Conservation (phyloP, 2,113 vertebrate genomes). For the Guaruba guarouba region DNA sequence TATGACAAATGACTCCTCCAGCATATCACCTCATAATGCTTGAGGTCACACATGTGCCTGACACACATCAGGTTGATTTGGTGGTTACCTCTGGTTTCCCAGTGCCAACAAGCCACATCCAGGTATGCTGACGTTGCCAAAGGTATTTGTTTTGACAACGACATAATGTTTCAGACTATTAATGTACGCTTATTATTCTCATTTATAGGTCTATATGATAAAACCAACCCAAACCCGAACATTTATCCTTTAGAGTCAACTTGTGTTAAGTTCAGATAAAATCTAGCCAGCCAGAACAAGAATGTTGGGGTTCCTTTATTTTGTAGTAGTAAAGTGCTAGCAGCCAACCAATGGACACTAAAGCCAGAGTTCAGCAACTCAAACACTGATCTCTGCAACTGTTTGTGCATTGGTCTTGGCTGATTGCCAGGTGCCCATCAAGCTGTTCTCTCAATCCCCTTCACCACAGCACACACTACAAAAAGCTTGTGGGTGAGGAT, state of each 20-base stretch:
- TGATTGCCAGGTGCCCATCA: not conserved
- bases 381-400: not conserved
- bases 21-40: not conserved
- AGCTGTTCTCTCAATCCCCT: not conserved
- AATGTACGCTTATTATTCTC: not conserved
- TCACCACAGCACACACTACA: not conserved
- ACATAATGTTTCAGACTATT: not conserved
- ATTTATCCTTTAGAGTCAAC: not conserved
- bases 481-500: not conserved
- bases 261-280: not conserved
- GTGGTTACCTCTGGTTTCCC: not conserved
- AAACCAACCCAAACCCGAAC: not conserved
- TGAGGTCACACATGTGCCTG: not conserved
- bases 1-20: not conserved
- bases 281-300: not conserved
- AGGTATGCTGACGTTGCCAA: not conserved
- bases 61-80: not conserved
- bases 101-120: not conserved
- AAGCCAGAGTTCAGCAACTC: not conserved
- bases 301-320: not conserved
- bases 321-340: not conserved
- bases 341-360: accelerated
- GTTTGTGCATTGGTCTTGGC: not conserved
- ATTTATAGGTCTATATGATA: not conserved
- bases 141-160: not conserved